phyloP scores from a whole-genome alignment of 2,797 vertebrate species.

The Sebastes glaucus region DNA sequence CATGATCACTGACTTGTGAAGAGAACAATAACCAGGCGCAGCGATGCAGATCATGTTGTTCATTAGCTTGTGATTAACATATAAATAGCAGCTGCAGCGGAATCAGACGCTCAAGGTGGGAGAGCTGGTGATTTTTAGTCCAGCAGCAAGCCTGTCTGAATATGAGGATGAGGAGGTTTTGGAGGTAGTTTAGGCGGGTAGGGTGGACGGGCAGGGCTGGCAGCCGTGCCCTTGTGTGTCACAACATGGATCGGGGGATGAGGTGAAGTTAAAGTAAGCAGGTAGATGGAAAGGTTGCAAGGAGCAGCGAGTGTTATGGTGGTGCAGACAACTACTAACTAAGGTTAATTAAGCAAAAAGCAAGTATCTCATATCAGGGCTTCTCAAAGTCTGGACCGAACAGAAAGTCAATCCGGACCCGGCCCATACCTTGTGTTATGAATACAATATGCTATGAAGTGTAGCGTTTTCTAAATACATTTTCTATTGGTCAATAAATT shows the following conservation, averaged over 20 bases:
- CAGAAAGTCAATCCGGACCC: no score
- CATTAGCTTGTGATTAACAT: slow-evolving; percentile 66
- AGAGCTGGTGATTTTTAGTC: slow-evolving; percentile 53
- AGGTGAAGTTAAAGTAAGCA: slow-evolving; percentile 65
- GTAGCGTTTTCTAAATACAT: no score
- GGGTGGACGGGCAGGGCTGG: slow-evolving; percentile 45
- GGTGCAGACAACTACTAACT: slow-evolving; percentile 10
- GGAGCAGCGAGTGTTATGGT: slow-evolving; percentile 46
- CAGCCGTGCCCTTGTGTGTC: slow-evolving; percentile 49
- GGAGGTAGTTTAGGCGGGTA: slow-evolving; percentile 36
- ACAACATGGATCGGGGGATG: slow-evolving; percentile 65
- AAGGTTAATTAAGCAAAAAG: slow-evolving; percentile 28
- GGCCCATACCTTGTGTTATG: no score
- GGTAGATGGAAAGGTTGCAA: slow-evolving; percentile 65
- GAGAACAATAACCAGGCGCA: slow-evolving; percentile 49
- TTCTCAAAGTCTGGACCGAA: no score
- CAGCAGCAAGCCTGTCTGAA: slow-evolving; percentile 38
- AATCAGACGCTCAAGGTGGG: slow-evolving; percentile 50
- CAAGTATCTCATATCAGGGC: neutral
- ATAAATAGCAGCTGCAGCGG: slow-evolving; percentile 69
- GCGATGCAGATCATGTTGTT: slow-evolving; percentile 59
- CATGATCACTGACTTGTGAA: slow-evolving; percentile 43
- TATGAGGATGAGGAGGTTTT: slow-evolving; percentile 65
- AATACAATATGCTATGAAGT: no score
- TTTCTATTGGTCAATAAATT: no score